Evolutionary conservation across 2,888 invertebrate species (phyloP).

Genomic region (Mayetiola destructor): DNA sequence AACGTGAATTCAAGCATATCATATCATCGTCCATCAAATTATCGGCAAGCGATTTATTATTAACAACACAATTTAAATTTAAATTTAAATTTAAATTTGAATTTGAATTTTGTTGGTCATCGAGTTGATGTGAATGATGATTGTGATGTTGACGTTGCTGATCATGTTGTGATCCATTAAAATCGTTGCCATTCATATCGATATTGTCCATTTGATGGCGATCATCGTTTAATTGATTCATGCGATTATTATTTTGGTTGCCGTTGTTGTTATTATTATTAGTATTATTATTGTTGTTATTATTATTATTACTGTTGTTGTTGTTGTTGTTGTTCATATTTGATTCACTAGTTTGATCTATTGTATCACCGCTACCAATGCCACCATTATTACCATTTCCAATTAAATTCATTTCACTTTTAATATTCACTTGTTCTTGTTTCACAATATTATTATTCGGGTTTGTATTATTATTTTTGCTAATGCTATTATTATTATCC

Average conservation of each 20-base stretch:
- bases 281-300: constrained; percentile 18
- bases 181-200: constrained; percentile 10
- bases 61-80: too few relatives aligned
- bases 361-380: constrained; percentile 17
- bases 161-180: too few relatives aligned
- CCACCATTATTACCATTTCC: constrained; percentile 17
- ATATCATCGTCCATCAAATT: constrained; percentile 25
- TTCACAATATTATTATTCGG: constrained; percentile 15
- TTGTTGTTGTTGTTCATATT: constrained; percentile 15
- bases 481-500: constrained; percentile 32
- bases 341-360: constrained; percentile 11
- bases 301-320: constrained; percentile 14
- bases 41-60: constrained; percentile 18
- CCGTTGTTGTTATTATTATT: background rate
- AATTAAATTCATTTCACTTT: constrained; percentile 11
- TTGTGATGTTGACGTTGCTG: too few relatives aligned
- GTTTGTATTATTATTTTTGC: constrained; percentile 28
- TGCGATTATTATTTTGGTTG: constrained; percentile 15
- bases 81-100: too few relatives aligned
- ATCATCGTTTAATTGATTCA: constrained; percentile 13
- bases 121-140: too few relatives aligned
- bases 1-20: constrained; percentile 31
- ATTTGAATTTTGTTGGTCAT: too few relatives aligned
- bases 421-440: constrained; percentile 16
- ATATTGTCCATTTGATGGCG: constrained; percentile 17